Percentiles rank a stretch among this genome's conserved stretches.
These are phyloP conservation scores for Gerris lacustris DNA, from an alignment of 2,888 invertebrate genomes.

Conservation along the genomic window DNA sequence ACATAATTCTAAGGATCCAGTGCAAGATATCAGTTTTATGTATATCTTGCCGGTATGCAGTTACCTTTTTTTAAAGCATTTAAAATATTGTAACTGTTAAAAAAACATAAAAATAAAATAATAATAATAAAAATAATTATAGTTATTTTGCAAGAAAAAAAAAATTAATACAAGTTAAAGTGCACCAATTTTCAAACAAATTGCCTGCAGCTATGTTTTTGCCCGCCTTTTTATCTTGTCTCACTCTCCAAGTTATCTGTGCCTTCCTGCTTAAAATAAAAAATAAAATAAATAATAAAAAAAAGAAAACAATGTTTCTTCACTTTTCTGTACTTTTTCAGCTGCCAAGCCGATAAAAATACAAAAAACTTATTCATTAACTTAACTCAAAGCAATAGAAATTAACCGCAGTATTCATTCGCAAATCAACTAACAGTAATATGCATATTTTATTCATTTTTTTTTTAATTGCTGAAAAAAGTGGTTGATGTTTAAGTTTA, in stretches of 20 bases:
- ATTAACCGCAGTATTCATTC: too few relatives aligned
- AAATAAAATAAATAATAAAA: too few relatives aligned
- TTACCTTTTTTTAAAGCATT: slow-evolving; percentile 21
- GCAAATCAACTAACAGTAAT: too few relatives aligned
- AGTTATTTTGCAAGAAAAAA: not conserved
- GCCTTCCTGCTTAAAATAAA: slow-evolving; percentile 1
- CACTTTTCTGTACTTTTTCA: too few relatives aligned
- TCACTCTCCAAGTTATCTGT: not conserved
- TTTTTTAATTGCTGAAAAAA: too few relatives aligned
- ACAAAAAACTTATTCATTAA: too few relatives aligned
- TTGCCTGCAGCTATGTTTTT: slow-evolving; percentile 24
- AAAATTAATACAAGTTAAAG: slow-evolving; percentile 15
- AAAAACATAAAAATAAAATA: not conserved
- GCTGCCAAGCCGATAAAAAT: too few relatives aligned
- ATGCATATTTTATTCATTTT: too few relatives aligned
- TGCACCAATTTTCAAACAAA: slow-evolving; percentile 22
- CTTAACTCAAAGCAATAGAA: too few relatives aligned
- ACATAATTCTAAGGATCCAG: slow-evolving; percentile 4
- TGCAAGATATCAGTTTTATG: slow-evolving; percentile 25
- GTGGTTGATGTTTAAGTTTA: too few relatives aligned
- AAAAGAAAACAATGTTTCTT: too few relatives aligned
- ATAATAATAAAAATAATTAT: slow-evolving; percentile 5
- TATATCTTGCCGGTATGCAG: slow-evolving; percentile 23
- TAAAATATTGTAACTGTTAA: slow-evolving; percentile 23
- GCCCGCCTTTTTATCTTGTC: not conserved